A percentile compares a stretch with the other conserved stretches of the same genome.
These are phyloP conservation scores for Eledona agricola DNA, from an alignment of 2,888 invertebrate genomes.

Conservation along the genomic window DNA sequence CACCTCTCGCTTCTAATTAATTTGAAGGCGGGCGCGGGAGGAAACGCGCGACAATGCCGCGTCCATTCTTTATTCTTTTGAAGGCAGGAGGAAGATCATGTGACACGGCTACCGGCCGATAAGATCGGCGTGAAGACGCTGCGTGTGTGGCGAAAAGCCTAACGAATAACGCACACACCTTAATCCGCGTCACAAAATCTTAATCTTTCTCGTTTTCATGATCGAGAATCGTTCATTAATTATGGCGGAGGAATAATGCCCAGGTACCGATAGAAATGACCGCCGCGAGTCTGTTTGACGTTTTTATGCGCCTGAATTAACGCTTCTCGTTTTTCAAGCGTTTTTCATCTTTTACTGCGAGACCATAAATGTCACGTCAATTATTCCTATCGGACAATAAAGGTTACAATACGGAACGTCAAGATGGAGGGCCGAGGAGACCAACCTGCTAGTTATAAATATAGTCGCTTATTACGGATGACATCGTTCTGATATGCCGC, in stretches of 20 bases:
- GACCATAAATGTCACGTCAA: constrained; percentile 33
- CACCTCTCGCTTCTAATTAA: constrained; percentile 1
- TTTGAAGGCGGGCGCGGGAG: not conserved
- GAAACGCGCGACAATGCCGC: constrained; percentile 11
- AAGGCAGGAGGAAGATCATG: constrained; percentile 38
- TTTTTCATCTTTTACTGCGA: constrained; percentile 28
- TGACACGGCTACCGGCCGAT: constrained; percentile 43
- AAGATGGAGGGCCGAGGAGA: constrained; percentile 10
- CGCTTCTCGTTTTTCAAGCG: constrained; percentile 28
- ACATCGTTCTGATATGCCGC: constrained; percentile 28
- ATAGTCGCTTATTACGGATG: constrained; percentile 23
- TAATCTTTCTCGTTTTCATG: constrained; percentile 32
- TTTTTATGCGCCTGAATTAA: constrained; percentile 23
- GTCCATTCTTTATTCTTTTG: constrained; percentile 34
- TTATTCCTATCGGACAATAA: constrained; percentile 26
- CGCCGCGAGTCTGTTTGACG: constrained; percentile 11
- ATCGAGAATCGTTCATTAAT: constrained; percentile 25
- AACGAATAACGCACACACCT: constrained; percentile 34
- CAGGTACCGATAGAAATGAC: constrained; percentile 1
- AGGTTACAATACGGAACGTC: constrained; percentile 27
- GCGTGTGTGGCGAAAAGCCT: constrained; percentile 42
- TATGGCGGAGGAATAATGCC: constrained; percentile 2
- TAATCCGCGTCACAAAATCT: constrained; percentile 32
- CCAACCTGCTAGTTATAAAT: constrained; percentile 32
- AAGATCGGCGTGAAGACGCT: constrained; percentile 42